Conservation (phyloP, 2,888 invertebrate genomes). For the Noctua janthe region DNA sequence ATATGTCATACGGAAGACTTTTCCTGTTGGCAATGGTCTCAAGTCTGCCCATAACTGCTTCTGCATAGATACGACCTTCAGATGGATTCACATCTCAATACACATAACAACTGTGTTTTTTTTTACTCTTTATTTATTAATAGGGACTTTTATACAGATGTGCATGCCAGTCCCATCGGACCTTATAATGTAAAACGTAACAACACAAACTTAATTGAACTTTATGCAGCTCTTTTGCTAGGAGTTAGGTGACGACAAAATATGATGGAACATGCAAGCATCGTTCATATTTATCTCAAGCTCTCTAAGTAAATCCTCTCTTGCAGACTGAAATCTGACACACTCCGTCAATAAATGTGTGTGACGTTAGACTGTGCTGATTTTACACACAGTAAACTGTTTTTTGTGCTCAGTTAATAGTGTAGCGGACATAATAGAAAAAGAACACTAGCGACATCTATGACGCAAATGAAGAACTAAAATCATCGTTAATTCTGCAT, state of each 20-base stretch:
- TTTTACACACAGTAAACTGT: neutral
- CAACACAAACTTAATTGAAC: too few relatives aligned
- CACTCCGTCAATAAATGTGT: too few relatives aligned
- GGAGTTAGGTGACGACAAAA: too few relatives aligned
- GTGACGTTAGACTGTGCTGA: neutral
- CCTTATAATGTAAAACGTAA: too few relatives aligned
- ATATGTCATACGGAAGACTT: slow-evolving; percentile 11
- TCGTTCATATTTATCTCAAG: too few relatives aligned
- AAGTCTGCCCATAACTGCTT: neutral
- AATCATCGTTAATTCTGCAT: neutral
- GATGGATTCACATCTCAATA: neutral
- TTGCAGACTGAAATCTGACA: too few relatives aligned
- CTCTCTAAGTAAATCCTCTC: too few relatives aligned
- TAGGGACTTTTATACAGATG: too few relatives aligned
- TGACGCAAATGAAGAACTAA: neutral
- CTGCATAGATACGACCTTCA: neutral
- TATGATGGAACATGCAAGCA: too few relatives aligned
- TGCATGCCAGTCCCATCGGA: too few relatives aligned
- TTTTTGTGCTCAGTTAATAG: neutral
- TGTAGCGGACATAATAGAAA: neutral
- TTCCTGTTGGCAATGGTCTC: slow-evolving; percentile 37
- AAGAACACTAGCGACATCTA: neutral
- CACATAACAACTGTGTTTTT: neutral
- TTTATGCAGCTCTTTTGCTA: too few relatives aligned
- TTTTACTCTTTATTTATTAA: too few relatives aligned